A percentile compares a stretch with the other conserved stretches of the same genome.
These are phyloP conservation scores for Epizoanthus fatuus DNA, from an alignment of 92 coral and sea anemone genomes.

Conservation along the genomic window DNA sequence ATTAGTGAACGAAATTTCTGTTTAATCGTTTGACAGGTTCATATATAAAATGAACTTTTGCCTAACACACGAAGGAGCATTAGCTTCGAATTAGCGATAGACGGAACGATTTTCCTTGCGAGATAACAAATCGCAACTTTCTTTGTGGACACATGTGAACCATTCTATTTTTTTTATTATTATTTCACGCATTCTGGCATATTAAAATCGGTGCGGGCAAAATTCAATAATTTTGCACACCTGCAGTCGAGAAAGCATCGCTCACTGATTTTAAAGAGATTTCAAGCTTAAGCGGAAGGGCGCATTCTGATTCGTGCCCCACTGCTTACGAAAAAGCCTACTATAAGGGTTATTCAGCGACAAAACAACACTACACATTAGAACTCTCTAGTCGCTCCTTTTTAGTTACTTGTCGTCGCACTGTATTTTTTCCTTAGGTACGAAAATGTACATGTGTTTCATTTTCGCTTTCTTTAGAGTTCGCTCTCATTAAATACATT, in stretches of 20 bases:
- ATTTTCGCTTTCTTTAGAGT: no score
- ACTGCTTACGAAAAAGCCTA: no score
- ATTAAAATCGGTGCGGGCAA: conserved; percentile 51
- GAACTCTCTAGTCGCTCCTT: no score
- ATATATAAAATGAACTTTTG: not conserved
- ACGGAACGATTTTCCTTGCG: conserved; percentile 33
- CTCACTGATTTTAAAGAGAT: not conserved
- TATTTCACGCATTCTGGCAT: conserved; percentile 62
- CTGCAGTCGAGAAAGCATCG: conserved; percentile 33
- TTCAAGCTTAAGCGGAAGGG: no score
- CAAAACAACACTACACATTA: no score
- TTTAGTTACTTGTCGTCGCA: no score
- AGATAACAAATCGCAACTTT: conserved; percentile 67
- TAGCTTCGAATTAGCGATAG: conserved; percentile 48
- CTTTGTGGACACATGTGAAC: conserved; percentile 80
- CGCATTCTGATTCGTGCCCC: no score
- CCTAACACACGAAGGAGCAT: conserved; percentile 11
- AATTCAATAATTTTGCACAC: conserved; percentile 52
- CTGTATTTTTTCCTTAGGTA: no score
- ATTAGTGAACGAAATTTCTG: no score
- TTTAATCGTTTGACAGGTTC: not conserved
- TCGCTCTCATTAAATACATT: not conserved
- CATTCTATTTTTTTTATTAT: conserved; percentile 44
- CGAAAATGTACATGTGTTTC: no score
- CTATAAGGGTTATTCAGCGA: no score